Evolutionary conservation across 2,797 vertebrate species (phyloP), one percentile per base, ranked within the genome.

Genomic region (Labeo calbasu): DNA sequence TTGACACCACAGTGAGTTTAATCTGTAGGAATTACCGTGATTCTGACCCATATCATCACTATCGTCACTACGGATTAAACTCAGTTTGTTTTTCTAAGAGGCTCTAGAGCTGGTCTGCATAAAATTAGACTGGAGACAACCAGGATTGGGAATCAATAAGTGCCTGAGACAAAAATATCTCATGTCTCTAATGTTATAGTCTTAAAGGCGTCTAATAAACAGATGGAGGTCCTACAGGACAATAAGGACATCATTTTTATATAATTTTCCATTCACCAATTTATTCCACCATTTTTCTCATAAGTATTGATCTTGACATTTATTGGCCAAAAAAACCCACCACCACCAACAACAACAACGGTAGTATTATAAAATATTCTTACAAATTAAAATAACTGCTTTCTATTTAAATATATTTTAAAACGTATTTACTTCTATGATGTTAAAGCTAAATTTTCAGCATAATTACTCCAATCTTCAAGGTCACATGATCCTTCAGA

Each of bases 11-110:
- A 72, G 83, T 79, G 85, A 85, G 82, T 83, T 86, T 87, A 84
- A 89, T 85, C 70, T 86, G 21, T n/a, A 68, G 83, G 70, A 84
- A 85, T 89, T 79, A 85, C 69, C 43, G 77, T 85, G 79, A 84
- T 85, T 81, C 81, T 66, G 59, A 88, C 85, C 84, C 65, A 84
- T 72, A 79, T 70, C 50, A 10, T 84, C 77, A 55, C 61, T 72
- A 79, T 70, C 50, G 13, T 84, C 77, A 55, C 61, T 65, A 57
- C 40, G 36, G 32, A 82, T 86, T 82, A 82, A 69, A 86, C 69
- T 83, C 71, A 53, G 81, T 87, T 88, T 89, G 80, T 80, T 84
- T 83, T 43, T 51, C 23, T 36, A 69, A 83, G 82, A 12, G 50
- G 23, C 66, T 65, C 59, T 75, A 51, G 76, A 77, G 57, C 69